Base-by-base conservation (phyloP, 2,113 vertebrate genomes). In the Callionymus lyra region DNA sequence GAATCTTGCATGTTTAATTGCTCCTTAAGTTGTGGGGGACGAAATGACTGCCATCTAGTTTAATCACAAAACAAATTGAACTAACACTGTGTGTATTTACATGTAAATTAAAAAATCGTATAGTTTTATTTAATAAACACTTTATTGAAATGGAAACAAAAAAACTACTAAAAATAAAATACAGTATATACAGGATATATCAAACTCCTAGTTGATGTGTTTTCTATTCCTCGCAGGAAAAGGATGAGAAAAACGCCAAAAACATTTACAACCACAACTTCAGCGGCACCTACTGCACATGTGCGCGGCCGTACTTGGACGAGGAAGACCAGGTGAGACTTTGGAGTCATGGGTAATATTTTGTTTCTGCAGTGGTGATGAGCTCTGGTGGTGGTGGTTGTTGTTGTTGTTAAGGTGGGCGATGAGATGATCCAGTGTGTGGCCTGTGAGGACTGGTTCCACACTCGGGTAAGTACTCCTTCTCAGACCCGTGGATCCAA, bases 371-470 rank as follows among this genome's bases (percentile, higher is more conserved):
- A 27, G 21, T 5, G 4, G 21, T 27, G 21, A 27, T 27, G 21
- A 27, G 4, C 21, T 27, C 21, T 27, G 21, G 4, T n/a, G n/a
- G n/a, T n/a, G n/a, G n/a, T n/a, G n/a, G n/a, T n/a, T 17, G 37
- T 15, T 9, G n/a, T 38, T 8, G 38, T 41, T 31, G 17, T 1
- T 47, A 49, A 98, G 94, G 81, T 87, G 53, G 83, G 88, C 13
- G 93, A 97, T 74, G 92, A 96, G 72, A 98, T 98, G 94, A 94
- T 98, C 72, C 94, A 98, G 2, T 98, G 94, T 59, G 60, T 98
- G 37, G 74, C 92, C 49, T 98, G 94, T 78, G 94, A 98, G 82
- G 94, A 98, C 45, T 98, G 94, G 94, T 92, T 91, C 76, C 94
- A 98, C 40, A 87, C 85, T 59, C 85, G 84, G 87, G 94, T 98